Evolutionary conservation across 1,140 invertebrate species (phyloP).

Genomic region (Pectinophora gossypiella): DNA sequence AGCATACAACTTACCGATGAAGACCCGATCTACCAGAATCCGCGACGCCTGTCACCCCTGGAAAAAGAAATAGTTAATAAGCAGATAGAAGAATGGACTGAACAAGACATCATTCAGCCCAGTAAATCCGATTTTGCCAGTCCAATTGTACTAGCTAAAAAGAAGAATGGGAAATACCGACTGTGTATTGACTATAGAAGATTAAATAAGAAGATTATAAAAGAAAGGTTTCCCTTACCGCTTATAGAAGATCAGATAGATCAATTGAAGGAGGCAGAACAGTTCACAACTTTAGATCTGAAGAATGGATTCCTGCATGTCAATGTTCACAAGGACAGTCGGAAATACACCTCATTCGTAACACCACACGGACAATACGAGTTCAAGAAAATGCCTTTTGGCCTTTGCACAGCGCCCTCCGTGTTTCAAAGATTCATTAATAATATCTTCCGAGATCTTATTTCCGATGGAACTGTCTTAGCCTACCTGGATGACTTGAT

Average conservation of each 20-base stretch:
- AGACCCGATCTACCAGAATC: too few species aligned
- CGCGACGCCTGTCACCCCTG: too few species aligned
- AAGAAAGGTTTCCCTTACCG: constrained; percentile 71
- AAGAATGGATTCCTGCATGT: constrained; percentile 72
- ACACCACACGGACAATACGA: constrained; percentile 41
- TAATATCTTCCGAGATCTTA: constrained; percentile 18
- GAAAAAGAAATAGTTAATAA: too few species aligned
- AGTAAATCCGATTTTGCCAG: too few species aligned
- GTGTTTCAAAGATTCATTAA: constrained; percentile 47
- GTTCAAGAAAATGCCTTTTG: constrained; percentile 39
- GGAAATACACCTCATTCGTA: constrained; percentile 60
- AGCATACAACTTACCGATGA: too few species aligned
- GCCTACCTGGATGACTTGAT: constrained; percentile 26
- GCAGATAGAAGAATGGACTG: too few species aligned
- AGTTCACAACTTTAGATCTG: constrained; percentile 68
- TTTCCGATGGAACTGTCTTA: constrained; percentile 11
- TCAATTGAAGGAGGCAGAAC: constrained; percentile 31
- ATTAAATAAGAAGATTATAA: constrained; percentile 52
- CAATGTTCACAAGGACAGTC: constrained; percentile 28
- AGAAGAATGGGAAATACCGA: too few species aligned
- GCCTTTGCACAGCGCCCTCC: constrained; percentile 30
- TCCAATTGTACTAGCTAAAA: too few species aligned
- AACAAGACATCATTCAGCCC: too few species aligned
- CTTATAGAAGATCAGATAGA: constrained; percentile 70
- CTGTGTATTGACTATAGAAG: too few species aligned